Evolutionary conservation across 1,140 invertebrate species (phyloP), one percentile per base, ranked within the genome.

Genomic region (Orius insidiosus): DNA sequence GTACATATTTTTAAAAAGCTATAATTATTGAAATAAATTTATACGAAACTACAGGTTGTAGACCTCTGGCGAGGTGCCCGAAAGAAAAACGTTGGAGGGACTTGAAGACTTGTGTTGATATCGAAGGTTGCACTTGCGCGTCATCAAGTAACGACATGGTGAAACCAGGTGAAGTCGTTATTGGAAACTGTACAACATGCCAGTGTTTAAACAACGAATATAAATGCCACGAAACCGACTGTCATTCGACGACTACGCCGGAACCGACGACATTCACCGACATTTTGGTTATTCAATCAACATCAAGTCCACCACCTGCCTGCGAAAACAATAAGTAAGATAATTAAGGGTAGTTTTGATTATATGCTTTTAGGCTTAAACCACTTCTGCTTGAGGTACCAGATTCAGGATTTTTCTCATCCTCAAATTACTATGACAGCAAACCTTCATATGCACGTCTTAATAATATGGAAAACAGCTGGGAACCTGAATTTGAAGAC

Each of bases 201-300:
- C 80, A 85, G 53, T 87, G 83, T 53, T 60, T 82, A 1, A 69
- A 80, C 53, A 83, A 85, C 60, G 67, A 66, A n/a, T 72, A 79
- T 50, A 62, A 73, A 42, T 81, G 78, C 57, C 72, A 72, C 57
- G 61, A 61, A 49, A 68, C 60, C 14, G 56, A 60, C 8, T 76
- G 75, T 49, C 33, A 36, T 15, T 40, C 43, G 24, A 45, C 46
- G 8, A 32, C 24, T 5, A 4, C 37, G 10, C 19, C 44, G 3
- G 15, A 34, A 33, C 5, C 34, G 6, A 30, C 43, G 16, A 15
- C 47, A 19, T 48, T 15, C 11, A 39, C 50, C 4, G 16, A 32
- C 8, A 59, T 55, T 31, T 52, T 60, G 3, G 49, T 72, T 18
- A 32, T 70, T 2, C 57, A 63, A 0, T 60, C 60, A 34, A 68